A percentile compares a stretch with the other conserved stretches of the same genome.
Conservation (phyloP, 1,140 invertebrate genomes). For the Drosophila parabipectinata region DNA sequence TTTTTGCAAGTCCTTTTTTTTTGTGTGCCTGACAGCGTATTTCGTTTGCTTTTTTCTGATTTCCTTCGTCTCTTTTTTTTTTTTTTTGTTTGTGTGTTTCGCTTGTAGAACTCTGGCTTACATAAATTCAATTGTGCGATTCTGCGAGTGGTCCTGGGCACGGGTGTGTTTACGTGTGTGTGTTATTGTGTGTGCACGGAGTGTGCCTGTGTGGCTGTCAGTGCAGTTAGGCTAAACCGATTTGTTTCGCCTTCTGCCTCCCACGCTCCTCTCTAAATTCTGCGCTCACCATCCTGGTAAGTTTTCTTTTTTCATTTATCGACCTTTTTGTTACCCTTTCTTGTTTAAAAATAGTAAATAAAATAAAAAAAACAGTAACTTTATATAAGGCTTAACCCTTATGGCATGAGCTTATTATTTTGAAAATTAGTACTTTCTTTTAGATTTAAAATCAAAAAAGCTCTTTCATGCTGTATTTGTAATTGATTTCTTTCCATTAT, state of each 20-base stretch:
- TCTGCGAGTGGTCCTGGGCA: conserved; percentile 1
- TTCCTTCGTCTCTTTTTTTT: neutral
- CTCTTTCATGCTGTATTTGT: too few species aligned
- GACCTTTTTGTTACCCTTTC: neutral
- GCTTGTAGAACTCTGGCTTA: conserved; percentile 37
- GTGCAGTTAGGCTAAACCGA: conserved; percentile 63
- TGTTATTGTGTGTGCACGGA: too few species aligned
- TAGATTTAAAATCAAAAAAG: too few species aligned
- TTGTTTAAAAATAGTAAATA: too few species aligned
- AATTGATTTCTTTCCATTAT: too few species aligned
- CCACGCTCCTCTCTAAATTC: neutral
- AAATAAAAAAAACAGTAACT: too few species aligned
- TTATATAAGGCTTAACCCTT: too few species aligned
- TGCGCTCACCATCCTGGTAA: neutral
- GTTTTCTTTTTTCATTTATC: neutral
- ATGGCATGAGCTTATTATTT: too few species aligned
- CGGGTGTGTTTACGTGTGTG: conserved; percentile 31
- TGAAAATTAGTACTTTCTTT: too few species aligned
- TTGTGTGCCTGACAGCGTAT: neutral
- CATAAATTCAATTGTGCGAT: conserved; percentile 69
- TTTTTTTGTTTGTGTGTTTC: conserved; percentile 14
- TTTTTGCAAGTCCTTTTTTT: too few species aligned
- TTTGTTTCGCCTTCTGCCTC: conserved; percentile 42
- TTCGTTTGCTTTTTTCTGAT: conserved; percentile 5
- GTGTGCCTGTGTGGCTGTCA: conserved; percentile 26